These are phyloP conservation scores for Bradypodion pumilum DNA, from an alignment of 2,797 vertebrate species.

Conservation along the genomic window DNA sequence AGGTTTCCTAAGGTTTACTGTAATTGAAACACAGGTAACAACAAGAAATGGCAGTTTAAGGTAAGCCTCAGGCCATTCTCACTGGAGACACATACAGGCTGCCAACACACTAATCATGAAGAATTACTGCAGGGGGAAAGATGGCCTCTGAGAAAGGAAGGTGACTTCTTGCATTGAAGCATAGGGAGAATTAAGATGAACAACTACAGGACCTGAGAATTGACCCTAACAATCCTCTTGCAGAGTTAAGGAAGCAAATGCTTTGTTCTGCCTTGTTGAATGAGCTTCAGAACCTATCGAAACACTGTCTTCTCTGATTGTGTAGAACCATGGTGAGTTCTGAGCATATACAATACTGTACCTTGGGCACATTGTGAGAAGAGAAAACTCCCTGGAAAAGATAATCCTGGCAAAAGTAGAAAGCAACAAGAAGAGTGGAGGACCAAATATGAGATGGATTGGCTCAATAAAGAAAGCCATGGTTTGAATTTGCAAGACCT, in stretches of 20 bases:
- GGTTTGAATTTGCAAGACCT: not conserved
- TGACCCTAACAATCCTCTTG: conserved; percentile 19
- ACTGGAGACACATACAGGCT: not conserved
- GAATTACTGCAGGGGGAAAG: not conserved
- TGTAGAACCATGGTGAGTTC: not conserved
- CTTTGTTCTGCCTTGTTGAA: conserved; percentile 12
- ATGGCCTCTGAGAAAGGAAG: conserved; percentile 14
- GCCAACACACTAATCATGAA: conserved; percentile 22
- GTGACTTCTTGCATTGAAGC: not conserved
- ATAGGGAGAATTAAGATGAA: conserved; percentile 24
- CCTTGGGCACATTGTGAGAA: no score
- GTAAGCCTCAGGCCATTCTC: conserved; percentile 36
- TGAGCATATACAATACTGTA: no score
- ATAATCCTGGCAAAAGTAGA: no score
- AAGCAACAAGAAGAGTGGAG: no score
- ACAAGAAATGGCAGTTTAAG: conserved; percentile 17
- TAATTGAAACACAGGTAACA: conserved; percentile 31
- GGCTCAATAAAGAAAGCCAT: no score
- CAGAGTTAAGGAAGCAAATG: conserved; percentile 16
- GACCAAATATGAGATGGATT: no score
- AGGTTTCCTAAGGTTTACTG: conserved; percentile 31
- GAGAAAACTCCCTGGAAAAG: no score
- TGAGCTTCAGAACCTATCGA: conserved; percentile 7
- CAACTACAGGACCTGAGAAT: not conserved
- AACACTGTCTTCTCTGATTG: not conserved